phyloP scores from a whole-genome alignment of 2,888 invertebrate species.

The Apamea anceps region DNA sequence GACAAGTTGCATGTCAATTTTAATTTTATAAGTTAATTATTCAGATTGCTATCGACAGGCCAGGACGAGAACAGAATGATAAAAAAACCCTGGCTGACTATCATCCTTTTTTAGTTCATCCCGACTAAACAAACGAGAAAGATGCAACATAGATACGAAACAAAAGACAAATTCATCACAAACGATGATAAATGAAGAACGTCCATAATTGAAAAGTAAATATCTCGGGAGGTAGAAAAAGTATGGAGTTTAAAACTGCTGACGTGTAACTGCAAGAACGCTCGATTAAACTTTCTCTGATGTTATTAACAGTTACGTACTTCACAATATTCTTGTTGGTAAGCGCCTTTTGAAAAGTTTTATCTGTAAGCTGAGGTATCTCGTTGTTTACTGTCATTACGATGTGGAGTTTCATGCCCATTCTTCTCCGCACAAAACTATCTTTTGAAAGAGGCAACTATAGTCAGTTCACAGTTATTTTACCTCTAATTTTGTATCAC shows the following conservation, averaged over 20 bases:
- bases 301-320: slow-evolving; percentile 36
- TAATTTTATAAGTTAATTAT: too few species aligned
- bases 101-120: background rate
- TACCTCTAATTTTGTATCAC: too few species aligned
- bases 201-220: slow-evolving; percentile 49
- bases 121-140: background rate
- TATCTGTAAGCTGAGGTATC: background rate
- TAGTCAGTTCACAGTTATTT: too few species aligned
- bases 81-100: background rate
- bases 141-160: background rate
- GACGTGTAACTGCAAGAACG: slow-evolving; percentile 44
- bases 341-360: slow-evolving; percentile 39
- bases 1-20: too few species aligned
- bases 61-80: background rate
- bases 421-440: too few species aligned
- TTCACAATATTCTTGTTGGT: slow-evolving; percentile 41
- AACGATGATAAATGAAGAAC: slow-evolving; percentile 47
- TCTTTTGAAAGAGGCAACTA: too few species aligned
- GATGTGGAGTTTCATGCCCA: background rate
- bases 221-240: slow-evolving; percentile 35
- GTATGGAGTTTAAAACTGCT: slow-evolving; percentile 56
- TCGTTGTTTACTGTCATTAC: background rate
- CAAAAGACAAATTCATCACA: slow-evolving; percentile 14
- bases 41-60: too few species aligned
- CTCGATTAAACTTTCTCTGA: slow-evolving; percentile 54